phyloP scores from a whole-genome alignment of 2,888 invertebrate species.

The Lamproptera curius region DNA sequence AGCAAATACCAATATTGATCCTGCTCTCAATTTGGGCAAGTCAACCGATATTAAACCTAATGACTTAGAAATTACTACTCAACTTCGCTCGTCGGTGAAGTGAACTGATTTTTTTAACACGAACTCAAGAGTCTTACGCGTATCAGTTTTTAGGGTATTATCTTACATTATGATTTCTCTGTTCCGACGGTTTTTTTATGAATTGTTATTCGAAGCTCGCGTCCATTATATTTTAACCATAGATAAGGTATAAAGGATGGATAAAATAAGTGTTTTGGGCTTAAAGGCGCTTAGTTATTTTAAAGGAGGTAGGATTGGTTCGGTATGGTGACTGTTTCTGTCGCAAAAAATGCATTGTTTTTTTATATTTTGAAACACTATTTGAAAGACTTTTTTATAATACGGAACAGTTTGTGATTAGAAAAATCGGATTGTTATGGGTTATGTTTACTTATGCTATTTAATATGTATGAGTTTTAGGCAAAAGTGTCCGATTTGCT shows the following conservation, averaged over 20 bases:
- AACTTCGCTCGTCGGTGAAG: constrained; percentile 24
- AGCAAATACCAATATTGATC: constrained; percentile 18
- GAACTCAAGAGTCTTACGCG: constrained; percentile 21
- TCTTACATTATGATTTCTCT: constrained; percentile 17
- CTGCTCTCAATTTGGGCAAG: constrained; percentile 20
- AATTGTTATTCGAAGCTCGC: constrained; percentile 14
- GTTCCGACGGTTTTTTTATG: constrained; percentile 11
- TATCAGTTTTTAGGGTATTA: constrained; percentile 22
- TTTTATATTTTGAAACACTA: too few species aligned
- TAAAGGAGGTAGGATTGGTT: too few species aligned
- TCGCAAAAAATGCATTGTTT: too few species aligned
- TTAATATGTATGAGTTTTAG: too few species aligned
- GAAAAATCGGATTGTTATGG: too few species aligned
- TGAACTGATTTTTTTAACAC: constrained; percentile 24
- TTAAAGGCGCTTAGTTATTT: too few species aligned
- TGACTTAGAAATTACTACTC: constrained; percentile 28
- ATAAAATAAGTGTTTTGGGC: too few species aligned
- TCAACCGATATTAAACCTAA: constrained; percentile 24
- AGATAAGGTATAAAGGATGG: background rate
- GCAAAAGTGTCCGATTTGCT: too few species aligned
- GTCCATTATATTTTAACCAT: constrained; percentile 3
- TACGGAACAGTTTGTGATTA: too few species aligned
- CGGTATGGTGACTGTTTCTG: too few species aligned
- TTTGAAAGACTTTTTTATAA: too few species aligned
- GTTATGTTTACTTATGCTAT: too few species aligned